Evolutionary conservation across 2,797 vertebrate species (phyloP), one percentile per base, ranked within the genome.

Genomic region (Crocidura indochinensis): DNA sequence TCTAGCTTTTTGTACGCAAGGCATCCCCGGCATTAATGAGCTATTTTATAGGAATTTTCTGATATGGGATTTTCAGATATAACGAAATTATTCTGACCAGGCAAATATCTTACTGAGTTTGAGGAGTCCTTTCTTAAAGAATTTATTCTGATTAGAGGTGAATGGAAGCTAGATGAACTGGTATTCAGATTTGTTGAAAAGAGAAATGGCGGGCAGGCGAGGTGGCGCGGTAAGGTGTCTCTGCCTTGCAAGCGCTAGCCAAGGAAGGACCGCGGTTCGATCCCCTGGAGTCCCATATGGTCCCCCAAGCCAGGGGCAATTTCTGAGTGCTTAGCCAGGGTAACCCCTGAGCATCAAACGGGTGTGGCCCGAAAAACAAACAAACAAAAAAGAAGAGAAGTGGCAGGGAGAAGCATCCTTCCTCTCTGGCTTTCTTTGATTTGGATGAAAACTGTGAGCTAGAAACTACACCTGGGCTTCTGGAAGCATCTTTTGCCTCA

Each of bases 1-100:
- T 26, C 26, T 38, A 91, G 62, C 11, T 82, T 89, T 82, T 74
- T 87, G 60, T 72, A 86, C 78, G 56, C 73, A 87, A 67, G 64
- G 49, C 38, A 84, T 15, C 26, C 24, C 0, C 9, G 56, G 46
- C 44, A 29, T 7, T 15, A 49, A 77, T 26, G 19, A 46, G 60
- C 76, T 81, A 47, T 84, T 80, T 84, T 20, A 17, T 6, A 83
- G 68, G 22, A 46, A 20, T n/a, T 90, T 79, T 69, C 8, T 73
- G 62, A 84, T 88, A 82, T 14, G 80, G 67, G 6, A 71, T 73
- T 68, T 2, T 62, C 38, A 38, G 81, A 31, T 17, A 17, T 72
- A 76, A 27, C 20, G 75, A 75, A 38, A 47, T 75, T 68, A 89
- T 75, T 89, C 29, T 83, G 86, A 53, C 77, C 44, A 75, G 72